These are phyloP conservation scores for Fregata magnificens DNA, from an alignment of 2,113 vertebrate genomes.

Conservation along the genomic window DNA sequence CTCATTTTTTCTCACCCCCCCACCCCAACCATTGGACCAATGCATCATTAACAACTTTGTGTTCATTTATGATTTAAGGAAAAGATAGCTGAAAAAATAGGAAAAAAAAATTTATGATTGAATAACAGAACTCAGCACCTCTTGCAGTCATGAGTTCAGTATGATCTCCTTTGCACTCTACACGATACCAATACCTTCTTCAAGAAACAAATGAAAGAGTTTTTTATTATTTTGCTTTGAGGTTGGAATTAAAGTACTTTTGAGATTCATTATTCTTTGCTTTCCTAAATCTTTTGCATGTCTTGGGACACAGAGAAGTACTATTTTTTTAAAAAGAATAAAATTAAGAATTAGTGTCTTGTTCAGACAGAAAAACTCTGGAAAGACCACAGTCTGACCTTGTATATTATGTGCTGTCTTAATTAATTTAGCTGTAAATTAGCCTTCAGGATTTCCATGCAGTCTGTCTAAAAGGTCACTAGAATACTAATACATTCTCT, in stretches of 20 bases:
- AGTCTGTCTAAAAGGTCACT: conserved; percentile 35
- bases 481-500: conserved; percentile 31
- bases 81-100: neutral
- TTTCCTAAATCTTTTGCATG: neutral
- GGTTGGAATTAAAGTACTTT: neutral
- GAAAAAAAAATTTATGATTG: neutral
- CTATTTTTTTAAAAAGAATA: neutral
- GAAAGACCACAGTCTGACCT: neutral
- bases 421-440: conserved; percentile 59
- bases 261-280: neutral
- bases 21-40: neutral
- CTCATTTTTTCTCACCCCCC: neutral
- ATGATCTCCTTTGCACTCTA: neutral
- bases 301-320: neutral
- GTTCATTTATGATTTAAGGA: neutral
- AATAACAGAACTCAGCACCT: neutral
- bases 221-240: neutral
- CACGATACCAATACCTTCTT: neutral
- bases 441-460: conserved; percentile 17
- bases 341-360: neutral
- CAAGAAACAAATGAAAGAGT: neutral
- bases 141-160: neutral
- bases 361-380: neutral
- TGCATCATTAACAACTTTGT: neutral
- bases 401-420: neutral